Conservation (phyloP, 2,888 invertebrate species). For the Andrena camellia region DNA sequence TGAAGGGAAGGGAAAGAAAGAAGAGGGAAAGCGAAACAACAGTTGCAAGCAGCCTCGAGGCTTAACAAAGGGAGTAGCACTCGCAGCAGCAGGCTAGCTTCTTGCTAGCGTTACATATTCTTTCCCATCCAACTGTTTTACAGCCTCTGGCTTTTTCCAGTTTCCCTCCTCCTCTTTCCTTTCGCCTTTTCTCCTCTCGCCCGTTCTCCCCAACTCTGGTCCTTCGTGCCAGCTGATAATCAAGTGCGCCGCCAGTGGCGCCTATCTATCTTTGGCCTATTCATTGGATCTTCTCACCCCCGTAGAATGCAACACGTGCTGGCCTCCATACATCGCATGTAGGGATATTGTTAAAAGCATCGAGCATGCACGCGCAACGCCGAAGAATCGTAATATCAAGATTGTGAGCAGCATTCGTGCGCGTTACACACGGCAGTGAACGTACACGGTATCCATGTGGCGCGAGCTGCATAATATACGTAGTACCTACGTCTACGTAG, state of each 20-base stretch:
- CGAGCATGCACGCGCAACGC: neutral
- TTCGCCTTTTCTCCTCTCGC: neutral
- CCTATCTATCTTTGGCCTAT: neutral
- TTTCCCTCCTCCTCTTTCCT: neutral
- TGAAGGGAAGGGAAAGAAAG: neutral
- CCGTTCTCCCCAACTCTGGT: neutral
- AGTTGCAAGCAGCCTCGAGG: conserved; percentile 47
- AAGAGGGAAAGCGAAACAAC: conserved; percentile 18
- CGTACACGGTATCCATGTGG: conserved; percentile 25
- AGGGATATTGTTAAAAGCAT: conserved; percentile 21
- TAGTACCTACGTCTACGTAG: neutral
- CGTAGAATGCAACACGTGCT: neutral
- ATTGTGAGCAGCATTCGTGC: conserved; percentile 24
- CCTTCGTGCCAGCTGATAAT: neutral
- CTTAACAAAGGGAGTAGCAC: conserved; percentile 37
- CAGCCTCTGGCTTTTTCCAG: conserved; percentile 58
- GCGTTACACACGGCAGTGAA: conserved; percentile 7
- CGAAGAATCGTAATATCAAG: conserved; percentile 38
- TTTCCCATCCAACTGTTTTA: conserved; percentile 70
- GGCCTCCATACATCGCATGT: neutral
- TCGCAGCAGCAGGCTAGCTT: conserved; percentile 36
- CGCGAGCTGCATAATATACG: neutral
- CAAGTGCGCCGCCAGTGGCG: neutral
- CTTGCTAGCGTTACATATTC: conserved; percentile 67
- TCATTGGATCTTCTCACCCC: neutral